phyloP scores from a whole-genome alignment of 2,797 vertebrate genomes.

The Avahi laniger region DNA sequence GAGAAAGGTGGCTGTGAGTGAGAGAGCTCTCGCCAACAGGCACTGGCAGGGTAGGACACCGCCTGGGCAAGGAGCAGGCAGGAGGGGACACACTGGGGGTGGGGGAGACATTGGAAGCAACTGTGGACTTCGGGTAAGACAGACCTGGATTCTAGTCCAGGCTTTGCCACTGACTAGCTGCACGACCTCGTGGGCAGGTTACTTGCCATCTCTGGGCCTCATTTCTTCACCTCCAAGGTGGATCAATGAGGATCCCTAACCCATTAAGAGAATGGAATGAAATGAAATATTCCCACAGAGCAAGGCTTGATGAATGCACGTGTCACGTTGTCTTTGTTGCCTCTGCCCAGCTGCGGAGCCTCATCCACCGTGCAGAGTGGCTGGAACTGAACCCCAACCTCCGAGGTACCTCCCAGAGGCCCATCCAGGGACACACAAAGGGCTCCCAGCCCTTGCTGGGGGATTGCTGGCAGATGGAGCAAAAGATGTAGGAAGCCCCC shows the following conservation, averaged over 20 bases:
- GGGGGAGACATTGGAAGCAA: background rate
- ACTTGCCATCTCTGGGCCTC: background rate
- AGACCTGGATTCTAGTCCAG: background rate
- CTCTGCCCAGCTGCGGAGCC: background rate
- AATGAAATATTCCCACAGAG: background rate
- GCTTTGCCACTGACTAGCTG: background rate
- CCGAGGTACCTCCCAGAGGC: background rate
- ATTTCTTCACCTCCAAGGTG: background rate
- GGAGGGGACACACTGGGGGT: background rate
- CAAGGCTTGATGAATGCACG: background rate
- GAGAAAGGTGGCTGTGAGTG: background rate
- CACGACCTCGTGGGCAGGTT: background rate
- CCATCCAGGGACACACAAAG: background rate
- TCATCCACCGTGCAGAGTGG: background rate
- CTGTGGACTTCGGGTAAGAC: background rate
- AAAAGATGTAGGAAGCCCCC: background rate
- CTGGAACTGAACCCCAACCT: background rate
- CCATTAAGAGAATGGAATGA: background rate
- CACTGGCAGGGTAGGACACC: rapidly evolving
- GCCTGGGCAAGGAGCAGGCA: rapidly evolving
- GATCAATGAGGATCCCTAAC: background rate
- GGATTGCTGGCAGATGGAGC: background rate
- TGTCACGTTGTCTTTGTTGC: background rate
- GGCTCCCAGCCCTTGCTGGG: background rate
- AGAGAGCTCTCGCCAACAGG: background rate